A percentile compares a stretch with the other conserved stretches of the same genome.
Evolutionary conservation across 2,888 invertebrate species (phyloP).

Genomic region (Tenodera sinensis): DNA sequence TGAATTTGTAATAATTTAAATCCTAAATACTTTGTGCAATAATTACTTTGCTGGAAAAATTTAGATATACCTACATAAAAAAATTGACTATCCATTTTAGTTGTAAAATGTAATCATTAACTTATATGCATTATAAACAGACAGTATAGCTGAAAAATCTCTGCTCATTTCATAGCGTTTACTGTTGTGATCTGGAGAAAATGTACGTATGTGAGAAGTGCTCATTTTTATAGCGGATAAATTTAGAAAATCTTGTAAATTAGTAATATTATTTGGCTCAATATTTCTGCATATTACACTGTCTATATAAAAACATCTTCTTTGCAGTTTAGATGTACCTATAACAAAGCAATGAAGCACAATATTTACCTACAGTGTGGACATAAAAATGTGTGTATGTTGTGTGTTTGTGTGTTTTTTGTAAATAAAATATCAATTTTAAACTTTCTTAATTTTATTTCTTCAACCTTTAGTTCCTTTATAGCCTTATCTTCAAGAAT

Average conservation of each 20-base stretch:
- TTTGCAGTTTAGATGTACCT: not conserved
- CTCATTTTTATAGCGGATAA: not conserved
- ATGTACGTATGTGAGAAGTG: not conserved
- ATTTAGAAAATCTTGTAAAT: not conserved
- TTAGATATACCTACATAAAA: not conserved
- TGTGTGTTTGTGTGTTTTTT: slow-evolving; percentile 27
- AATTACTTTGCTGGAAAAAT: not conserved
- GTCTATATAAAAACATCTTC: not conserved
- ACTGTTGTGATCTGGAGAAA: not conserved
- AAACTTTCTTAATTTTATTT: not conserved
- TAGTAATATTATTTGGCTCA: not conserved
- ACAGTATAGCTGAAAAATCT: not conserved
- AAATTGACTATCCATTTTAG: not conserved
- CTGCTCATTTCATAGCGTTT: not conserved
- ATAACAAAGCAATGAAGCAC: not conserved
- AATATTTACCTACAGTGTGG: slow-evolving; percentile 8
- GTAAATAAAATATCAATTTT: slow-evolving; percentile 30
- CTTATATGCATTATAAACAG: not conserved
- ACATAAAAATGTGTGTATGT: slow-evolving; percentile 28
- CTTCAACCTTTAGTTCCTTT: not conserved
- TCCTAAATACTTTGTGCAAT: not conserved
- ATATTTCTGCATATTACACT: not conserved
- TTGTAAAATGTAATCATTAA: not conserved
- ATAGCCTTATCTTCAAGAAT: not conserved
- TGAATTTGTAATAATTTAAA: not conserved